phyloP scores from a whole-genome alignment of 2,797 vertebrate species.

The Hapalemur alaotrensis region DNA sequence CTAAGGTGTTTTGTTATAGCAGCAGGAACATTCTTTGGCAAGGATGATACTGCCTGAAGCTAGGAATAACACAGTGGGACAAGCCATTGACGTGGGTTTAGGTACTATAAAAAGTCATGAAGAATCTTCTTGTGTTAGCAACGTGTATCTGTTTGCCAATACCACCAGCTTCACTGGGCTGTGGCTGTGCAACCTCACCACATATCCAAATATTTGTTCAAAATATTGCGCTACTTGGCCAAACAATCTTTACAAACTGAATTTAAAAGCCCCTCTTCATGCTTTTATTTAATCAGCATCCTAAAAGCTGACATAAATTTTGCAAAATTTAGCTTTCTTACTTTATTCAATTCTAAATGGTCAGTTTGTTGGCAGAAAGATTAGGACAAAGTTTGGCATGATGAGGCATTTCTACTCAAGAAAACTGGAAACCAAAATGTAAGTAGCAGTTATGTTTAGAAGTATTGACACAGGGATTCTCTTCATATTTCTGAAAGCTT shows the following conservation, averaged over 20 bases:
- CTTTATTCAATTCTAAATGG: slow-evolving; percentile 36
- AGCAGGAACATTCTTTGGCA: background rate
- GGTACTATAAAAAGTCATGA: background rate
- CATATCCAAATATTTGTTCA: slow-evolving; percentile 19
- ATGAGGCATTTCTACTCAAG: slow-evolving; percentile 1
- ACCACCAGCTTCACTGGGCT: background rate
- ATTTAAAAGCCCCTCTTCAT: background rate
- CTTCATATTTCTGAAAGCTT: background rate
- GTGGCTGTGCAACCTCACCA: background rate
- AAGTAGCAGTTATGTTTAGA: background rate
- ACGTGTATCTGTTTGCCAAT: background rate
- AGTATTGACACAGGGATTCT: background rate
- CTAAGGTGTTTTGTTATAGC: background rate
- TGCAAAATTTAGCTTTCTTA: slow-evolving; percentile 49
- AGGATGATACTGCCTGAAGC: background rate
- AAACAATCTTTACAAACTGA: slow-evolving; percentile 8
- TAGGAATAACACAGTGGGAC: background rate
- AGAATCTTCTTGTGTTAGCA: background rate
- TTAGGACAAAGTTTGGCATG: background rate
- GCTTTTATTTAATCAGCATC: slow-evolving; percentile 16
- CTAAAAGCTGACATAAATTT: background rate
- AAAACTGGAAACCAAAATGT: background rate
- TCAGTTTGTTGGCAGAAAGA: background rate
- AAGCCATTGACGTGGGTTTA: background rate
- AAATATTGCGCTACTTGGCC: background rate